Conservation (phyloP, 2,113 vertebrate genomes). For the Cisticola juncidis region DNA sequence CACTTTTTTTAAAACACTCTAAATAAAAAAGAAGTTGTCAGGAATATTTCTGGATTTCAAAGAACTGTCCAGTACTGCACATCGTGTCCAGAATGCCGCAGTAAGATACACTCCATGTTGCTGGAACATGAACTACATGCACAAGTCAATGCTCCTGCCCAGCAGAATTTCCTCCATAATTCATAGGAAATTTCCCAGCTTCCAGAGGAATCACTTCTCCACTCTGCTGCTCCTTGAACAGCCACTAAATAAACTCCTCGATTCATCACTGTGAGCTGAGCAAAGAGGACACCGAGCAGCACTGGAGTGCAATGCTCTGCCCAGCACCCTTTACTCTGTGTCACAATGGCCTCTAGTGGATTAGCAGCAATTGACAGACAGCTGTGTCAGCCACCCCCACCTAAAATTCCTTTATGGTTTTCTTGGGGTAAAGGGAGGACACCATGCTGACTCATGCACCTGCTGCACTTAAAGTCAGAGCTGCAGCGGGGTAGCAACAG, state of each 20-base stretch:
- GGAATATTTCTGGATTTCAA: neutral
- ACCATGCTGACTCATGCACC: constrained; percentile 75
- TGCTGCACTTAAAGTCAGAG: constrained; percentile 78
- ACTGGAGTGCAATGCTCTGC: neutral
- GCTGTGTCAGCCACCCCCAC: constrained; percentile 70
- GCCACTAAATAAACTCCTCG: neutral
- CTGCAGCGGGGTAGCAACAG: neutral
- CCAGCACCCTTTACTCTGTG: constrained; percentile 53
- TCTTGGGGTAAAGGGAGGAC: constrained; percentile 81
- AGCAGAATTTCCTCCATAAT: neutral
- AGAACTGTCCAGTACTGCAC: neutral
- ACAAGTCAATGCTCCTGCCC: neutral
- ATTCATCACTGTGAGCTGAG: neutral
- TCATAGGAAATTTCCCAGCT: neutral
- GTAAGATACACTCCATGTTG: neutral
- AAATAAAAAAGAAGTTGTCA: neutral
- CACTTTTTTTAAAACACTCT: neutral
- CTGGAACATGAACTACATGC: neutral
- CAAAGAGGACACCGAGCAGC: neutral
- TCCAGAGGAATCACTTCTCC: neutral
- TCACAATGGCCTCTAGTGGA: constrained; percentile 86
- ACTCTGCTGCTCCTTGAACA: neutral
- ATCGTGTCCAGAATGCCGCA: neutral
- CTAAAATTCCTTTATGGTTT: constrained; percentile 85
- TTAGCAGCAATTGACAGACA: constrained; percentile 81